A percentile compares a stretch with the other conserved stretches of the same genome.
Evolutionary conservation across 2,888 invertebrate species (phyloP).

Genomic region (Callyntrura guangdongensis): DNA sequence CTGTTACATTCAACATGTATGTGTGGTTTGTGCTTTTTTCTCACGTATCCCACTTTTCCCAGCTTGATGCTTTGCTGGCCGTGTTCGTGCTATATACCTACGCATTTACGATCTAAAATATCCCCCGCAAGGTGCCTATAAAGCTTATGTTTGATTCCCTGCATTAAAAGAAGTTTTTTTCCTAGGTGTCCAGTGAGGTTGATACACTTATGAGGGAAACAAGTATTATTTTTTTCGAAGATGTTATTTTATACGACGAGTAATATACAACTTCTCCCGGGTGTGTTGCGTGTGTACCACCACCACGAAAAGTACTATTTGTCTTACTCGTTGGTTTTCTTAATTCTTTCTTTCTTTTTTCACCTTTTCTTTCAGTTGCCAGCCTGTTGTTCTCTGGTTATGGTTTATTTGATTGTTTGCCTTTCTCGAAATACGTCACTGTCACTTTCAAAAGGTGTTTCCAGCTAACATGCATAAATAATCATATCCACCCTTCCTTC

Average conservation of each 20-base stretch:
- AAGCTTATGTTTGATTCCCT: no score
- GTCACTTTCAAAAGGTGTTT: conserved; percentile 70
- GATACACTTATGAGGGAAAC: not conserved
- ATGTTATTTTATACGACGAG: no score
- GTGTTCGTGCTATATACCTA: no score
- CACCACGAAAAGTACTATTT: conserved; percentile 41
- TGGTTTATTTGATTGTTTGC: conserved; percentile 66
- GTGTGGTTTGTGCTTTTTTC: no score
- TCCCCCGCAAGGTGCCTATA: no score
- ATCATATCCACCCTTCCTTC: not conserved
- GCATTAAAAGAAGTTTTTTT: no score
- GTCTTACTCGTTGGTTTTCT: conserved; percentile 56
- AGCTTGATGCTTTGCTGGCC: no score
- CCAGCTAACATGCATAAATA: conserved; percentile 30
- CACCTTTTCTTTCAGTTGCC: conserved; percentile 31
- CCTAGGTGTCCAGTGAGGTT: no score
- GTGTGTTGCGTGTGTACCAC: conserved; percentile 2
- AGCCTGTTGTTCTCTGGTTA: conserved; percentile 37
- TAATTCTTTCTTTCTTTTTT: conserved; percentile 49
- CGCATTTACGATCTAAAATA: no score
- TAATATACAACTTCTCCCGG: not conserved
- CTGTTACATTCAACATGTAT: not conserved
- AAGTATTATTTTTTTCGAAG: not conserved
- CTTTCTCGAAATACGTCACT: conserved; percentile 72
- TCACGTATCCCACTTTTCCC: no score